phyloP scores from a whole-genome alignment of 2,888 invertebrate genomes.

The Cryptophagus acutangulus region DNA sequence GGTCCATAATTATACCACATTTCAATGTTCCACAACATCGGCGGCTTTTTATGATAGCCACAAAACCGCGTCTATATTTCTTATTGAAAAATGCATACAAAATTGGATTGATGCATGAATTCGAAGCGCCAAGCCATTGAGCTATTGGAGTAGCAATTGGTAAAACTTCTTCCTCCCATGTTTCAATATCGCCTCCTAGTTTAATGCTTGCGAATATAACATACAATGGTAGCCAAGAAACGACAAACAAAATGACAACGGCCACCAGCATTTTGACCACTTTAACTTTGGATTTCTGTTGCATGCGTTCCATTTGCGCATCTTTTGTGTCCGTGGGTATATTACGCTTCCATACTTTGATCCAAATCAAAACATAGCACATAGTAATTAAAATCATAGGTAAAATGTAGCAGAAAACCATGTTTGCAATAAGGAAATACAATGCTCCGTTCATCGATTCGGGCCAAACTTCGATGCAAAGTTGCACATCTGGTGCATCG shows the following conservation, averaged over 20 bases:
- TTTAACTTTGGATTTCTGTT: conserved; percentile 90
- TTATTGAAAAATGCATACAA: conserved; percentile 93
- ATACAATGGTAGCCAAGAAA: conserved; percentile 91
- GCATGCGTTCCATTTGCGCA: conserved; percentile 86
- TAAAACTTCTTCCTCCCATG: conserved; percentile 75
- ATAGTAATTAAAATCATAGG: conserved; percentile 87
- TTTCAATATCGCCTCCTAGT: conserved; percentile 67
- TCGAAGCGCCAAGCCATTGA: conserved; percentile 89
- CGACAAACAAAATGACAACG: conserved; percentile 87
- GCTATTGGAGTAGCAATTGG: conserved; percentile 81
- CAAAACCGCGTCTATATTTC: conserved; percentile 86
- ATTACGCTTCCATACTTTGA: conserved; percentile 77
- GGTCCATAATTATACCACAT: no score
- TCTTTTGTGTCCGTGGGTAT: conserved; percentile 90
- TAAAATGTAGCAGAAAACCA: conserved; percentile 84
- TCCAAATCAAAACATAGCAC: conserved; percentile 89
- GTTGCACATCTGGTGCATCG: conserved; percentile 67
- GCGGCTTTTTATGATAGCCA: conserved; percentile 79
- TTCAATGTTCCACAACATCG: conserved; percentile 72
- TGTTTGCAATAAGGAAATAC: conserved; percentile 84
- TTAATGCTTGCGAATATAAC: conserved; percentile 84
- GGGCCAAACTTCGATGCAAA: conserved; percentile 84
- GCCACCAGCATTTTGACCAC: conserved; percentile 92
- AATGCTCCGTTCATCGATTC: conserved; percentile 73
- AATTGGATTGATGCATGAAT: conserved; percentile 93